A percentile compares a stretch with the other conserved stretches of the same genome.
Conservation (phyloP, 2,888 invertebrate genomes). For the Nymphalis polychloros region DNA sequence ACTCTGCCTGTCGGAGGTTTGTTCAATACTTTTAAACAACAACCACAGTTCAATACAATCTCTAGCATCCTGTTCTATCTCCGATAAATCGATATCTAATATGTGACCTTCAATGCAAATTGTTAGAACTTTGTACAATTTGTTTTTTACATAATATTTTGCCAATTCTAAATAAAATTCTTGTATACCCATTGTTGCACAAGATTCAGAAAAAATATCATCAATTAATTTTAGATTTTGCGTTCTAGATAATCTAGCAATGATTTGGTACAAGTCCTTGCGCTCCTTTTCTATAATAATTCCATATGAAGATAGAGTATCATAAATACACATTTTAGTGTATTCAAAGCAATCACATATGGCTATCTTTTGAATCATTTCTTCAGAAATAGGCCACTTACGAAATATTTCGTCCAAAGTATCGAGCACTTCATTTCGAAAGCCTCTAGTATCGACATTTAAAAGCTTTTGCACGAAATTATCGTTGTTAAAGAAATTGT, state of each 20-base stretch:
- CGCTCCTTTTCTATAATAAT: constrained; percentile 83
- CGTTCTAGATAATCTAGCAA: constrained; percentile 83
- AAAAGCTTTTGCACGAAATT: constrained; percentile 69
- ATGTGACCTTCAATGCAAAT: constrained; percentile 74
- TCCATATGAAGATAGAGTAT: constrained; percentile 84
- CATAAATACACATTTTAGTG: constrained; percentile 81
- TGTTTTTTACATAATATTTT: constrained; percentile 77
- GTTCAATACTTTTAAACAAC: constrained; percentile 78
- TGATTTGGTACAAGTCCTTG: constrained; percentile 76
- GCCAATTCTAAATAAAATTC: constrained; percentile 79
- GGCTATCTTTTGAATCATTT: constrained; percentile 81
- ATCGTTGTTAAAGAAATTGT: constrained; percentile 72
- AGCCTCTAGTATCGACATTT: constrained; percentile 70
- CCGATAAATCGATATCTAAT: constrained; percentile 64
- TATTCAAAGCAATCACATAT: constrained; percentile 73
- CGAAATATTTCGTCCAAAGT: constrained; percentile 77
- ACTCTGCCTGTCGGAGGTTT: constrained; percentile 73
- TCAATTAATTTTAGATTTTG: constrained; percentile 78
- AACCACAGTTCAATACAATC: constrained; percentile 80
- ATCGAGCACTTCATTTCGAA: constrained; percentile 62
- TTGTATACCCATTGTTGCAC: constrained; percentile 70
- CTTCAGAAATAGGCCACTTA: constrained; percentile 78
- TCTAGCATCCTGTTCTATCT: constrained; percentile 70
- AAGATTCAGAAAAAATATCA: constrained; percentile 78
- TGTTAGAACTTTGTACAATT: constrained; percentile 78